Evolutionary conservation across 2,888 invertebrate species (phyloP), one percentile per base, ranked within the genome.

Genomic region (Agriopis aurantiaria): DNA sequence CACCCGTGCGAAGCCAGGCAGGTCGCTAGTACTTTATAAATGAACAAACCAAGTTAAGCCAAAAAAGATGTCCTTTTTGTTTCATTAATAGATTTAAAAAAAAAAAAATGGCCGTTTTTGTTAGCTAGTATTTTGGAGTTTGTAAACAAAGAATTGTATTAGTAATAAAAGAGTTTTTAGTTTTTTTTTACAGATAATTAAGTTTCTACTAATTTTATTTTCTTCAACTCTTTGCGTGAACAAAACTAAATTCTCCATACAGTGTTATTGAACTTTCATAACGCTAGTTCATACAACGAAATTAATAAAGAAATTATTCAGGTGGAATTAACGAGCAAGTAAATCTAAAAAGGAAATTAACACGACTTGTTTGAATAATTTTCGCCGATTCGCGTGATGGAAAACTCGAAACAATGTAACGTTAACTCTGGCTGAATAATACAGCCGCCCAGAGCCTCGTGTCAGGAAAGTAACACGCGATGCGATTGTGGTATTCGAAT

Each of bases 331-430:
- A 66, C 53, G 41, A 67, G 62, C 63, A 66, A 71, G 75, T 76
- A 74, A 73, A 77, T 75, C 70, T 69, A 77, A 68, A 74, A 71
- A 74, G 73, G 75, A 75, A 72, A 74, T 75, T 72, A 75, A 74
- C 75, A 72, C 72, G 56, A 65, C 67, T 75, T 76, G 77, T 80
- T 80, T 79, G 80, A 83, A 84, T 83, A 83, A 85, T 86, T 86
- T 86, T 85, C 84, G 81, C 82, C 72, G 71, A 79, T 76, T 87
- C 78, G 89, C 90, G 90, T 90, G 90, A 84, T 87, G 75, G 78
- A 79, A 80, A 86, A 87, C 82, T 85, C 74, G 78, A 82, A 71
- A 84, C 83, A 82, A 83, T 84, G 82, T 67, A 81, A 81, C 79
- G 81, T 82, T 79, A 79, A 77, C 74, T 82, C 68, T 79, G 80